Evolutionary conservation across 2,888 invertebrate species (phyloP).

Genomic region (Cheilosia grossa): DNA sequence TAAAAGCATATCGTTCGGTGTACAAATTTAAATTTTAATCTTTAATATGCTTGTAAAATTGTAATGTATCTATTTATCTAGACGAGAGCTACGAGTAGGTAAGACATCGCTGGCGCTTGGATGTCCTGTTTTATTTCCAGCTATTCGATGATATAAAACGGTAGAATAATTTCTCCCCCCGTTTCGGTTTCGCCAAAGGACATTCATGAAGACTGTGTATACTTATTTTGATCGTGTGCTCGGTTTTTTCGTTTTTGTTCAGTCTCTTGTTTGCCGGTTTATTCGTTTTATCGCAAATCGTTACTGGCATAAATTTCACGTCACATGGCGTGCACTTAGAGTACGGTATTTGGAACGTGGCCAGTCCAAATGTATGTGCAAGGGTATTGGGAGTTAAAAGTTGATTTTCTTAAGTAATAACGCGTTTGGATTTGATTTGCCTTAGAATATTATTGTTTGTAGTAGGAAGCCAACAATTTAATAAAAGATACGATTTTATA

Average conservation of each 20-base stretch:
- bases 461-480: constrained; percentile 62
- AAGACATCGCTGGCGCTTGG: constrained; percentile 2
- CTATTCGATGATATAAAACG: constrained; percentile 32
- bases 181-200: constrained; percentile 5
- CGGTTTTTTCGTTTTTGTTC: not conserved
- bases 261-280: constrained; percentile 1
- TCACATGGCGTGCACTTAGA: constrained; percentile 43
- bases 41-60: constrained; percentile 23
- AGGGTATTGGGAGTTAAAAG: not conserved
- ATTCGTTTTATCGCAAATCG: constrained; percentile 52
- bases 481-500: constrained; percentile 53
- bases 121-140: constrained; percentile 29
- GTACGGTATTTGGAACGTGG: constrained; percentile 27
- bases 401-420: not conserved
- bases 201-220: constrained; percentile 10
- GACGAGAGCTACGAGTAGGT: constrained; percentile 12
- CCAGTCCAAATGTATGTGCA: not conserved
- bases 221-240: constrained; percentile 41
- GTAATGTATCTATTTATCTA: constrained; percentile 51
- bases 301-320: constrained; percentile 47
- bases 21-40: constrained; percentile 4
- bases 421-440: constrained; percentile 14
- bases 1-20: constrained; percentile 9
- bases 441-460: constrained; percentile 40
- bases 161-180: constrained; percentile 9